These are phyloP conservation scores for Chlorodrepanis virens DNA, from an alignment of 2,113 vertebrate genomes.

Conservation along the genomic window DNA sequence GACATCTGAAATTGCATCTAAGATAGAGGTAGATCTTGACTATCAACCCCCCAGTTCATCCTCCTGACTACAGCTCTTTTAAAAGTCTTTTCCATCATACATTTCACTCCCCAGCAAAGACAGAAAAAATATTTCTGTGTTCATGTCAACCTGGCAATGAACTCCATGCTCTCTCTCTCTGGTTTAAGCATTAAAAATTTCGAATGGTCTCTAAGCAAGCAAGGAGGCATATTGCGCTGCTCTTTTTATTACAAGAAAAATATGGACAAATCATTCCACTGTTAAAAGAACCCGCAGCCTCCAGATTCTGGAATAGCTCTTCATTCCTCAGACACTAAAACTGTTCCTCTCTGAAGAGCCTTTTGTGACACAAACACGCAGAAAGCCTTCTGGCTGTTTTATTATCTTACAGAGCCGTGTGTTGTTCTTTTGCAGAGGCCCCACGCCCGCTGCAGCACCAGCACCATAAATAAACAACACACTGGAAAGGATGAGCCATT, in stretches of 20 bases:
- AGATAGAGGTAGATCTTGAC: neutral
- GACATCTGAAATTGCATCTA: neutral
- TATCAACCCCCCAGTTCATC: neutral
- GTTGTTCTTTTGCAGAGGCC: slow-evolving; percentile 3
- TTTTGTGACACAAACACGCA: neutral
- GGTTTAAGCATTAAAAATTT: slow-evolving; percentile 24
- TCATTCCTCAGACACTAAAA: slow-evolving; percentile 6
- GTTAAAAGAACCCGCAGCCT: neutral
- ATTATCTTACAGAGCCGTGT: neutral
- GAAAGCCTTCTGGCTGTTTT: slow-evolving; percentile 52
- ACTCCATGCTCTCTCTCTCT: neutral
- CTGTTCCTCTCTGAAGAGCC: slow-evolving; percentile 1
- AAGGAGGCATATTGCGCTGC: neutral
- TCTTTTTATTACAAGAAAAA: neutral
- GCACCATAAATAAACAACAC: slow-evolving; percentile 56
- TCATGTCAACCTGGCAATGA: neutral
- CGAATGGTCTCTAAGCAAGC: neutral
- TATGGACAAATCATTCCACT: neutral
- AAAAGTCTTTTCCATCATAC: neutral
- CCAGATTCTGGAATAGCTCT: slow-evolving; percentile 13
- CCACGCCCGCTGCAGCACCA: neutral
- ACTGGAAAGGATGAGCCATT: slow-evolving; percentile 3
- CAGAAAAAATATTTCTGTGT: neutral
- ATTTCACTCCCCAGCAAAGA: neutral
- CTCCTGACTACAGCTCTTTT: neutral